Conservation (phyloP, 1,140 invertebrate species). For the Solenopsis fugax region DNA sequence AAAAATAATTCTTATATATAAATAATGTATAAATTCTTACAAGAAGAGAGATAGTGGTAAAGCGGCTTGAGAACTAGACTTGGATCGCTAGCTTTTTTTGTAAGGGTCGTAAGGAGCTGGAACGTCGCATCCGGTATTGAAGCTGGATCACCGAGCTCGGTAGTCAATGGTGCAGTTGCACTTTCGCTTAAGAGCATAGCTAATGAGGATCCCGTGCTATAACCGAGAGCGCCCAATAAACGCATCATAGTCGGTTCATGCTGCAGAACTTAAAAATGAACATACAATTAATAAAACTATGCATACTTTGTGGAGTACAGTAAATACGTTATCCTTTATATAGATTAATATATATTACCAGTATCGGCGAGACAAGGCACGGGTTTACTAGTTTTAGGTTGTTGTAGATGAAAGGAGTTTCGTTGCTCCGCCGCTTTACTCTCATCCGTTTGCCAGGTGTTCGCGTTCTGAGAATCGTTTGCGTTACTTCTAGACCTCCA, state of each 20-base stretch:
- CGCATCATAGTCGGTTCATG: constrained; percentile 93
- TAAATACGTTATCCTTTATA: not conserved
- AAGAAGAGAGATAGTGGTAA: constrained; percentile 90
- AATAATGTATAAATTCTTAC: constrained; percentile 84
- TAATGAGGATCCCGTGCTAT: constrained; percentile 90
- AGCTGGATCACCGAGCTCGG: constrained; percentile 88
- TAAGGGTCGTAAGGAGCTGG: constrained; percentile 92
- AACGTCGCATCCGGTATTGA: constrained; percentile 95
- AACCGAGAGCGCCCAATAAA: constrained; percentile 91
- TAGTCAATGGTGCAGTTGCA: constrained; percentile 75
- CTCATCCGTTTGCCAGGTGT: constrained; percentile 91
- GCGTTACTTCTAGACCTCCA: constrained; percentile 47
- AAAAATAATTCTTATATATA: not conserved
- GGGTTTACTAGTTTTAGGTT: constrained; percentile 80
- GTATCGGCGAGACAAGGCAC: constrained; percentile 91
- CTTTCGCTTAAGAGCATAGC: constrained; percentile 87
- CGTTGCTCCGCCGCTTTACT: constrained; percentile 91
- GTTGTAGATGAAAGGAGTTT: constrained; percentile 79
- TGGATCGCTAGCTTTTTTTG: constrained; percentile 90
- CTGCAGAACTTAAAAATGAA: constrained; percentile 88
- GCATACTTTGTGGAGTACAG: not conserved
- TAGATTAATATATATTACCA: constrained; percentile 76
- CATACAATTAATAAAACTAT: constrained; percentile 28
- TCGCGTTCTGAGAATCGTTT: constrained; percentile 78
- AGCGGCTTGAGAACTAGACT: constrained; percentile 91